Conservation (phyloP, 2,113 vertebrate species). For the Capra hircus region DNA sequence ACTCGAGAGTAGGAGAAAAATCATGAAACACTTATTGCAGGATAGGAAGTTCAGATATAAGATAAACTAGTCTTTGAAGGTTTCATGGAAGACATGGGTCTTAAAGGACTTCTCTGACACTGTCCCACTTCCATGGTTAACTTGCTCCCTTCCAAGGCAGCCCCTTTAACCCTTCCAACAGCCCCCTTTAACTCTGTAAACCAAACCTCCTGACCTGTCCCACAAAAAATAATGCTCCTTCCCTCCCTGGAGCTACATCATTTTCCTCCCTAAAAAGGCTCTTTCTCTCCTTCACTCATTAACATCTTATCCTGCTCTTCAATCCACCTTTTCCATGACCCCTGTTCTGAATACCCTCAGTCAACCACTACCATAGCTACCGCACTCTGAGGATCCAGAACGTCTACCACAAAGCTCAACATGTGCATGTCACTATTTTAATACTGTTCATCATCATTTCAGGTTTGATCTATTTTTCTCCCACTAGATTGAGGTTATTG, state of each 20-base stretch:
- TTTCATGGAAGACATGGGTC: not conserved
- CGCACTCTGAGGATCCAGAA: not conserved
- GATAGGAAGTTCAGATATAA: not conserved
- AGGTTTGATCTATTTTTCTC: not conserved
- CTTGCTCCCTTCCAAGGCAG: not conserved
- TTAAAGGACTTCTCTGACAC: not conserved
- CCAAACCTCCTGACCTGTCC: not conserved
- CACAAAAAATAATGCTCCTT: not conserved
- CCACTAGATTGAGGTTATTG: not conserved
- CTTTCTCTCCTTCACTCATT: not conserved
- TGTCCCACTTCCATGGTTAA: not conserved
- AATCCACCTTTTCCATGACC: not conserved
- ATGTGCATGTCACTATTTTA: not conserved
- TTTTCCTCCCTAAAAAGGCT: not conserved
- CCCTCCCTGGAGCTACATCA: not conserved
- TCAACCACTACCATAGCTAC: not conserved
- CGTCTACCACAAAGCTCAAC: not conserved
- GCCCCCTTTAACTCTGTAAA: not conserved
- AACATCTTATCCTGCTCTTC: not conserved
- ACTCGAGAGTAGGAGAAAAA: not conserved
- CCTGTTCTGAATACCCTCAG: not conserved
- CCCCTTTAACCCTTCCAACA: not conserved
- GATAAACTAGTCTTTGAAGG: not conserved
- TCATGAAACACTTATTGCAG: not conserved
- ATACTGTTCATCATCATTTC: not conserved